Percentiles rank a stretch among this genome's conserved stretches.
phyloP scores from a whole-genome alignment of 2,888 invertebrate species.

The Nymphalis c-album region DNA sequence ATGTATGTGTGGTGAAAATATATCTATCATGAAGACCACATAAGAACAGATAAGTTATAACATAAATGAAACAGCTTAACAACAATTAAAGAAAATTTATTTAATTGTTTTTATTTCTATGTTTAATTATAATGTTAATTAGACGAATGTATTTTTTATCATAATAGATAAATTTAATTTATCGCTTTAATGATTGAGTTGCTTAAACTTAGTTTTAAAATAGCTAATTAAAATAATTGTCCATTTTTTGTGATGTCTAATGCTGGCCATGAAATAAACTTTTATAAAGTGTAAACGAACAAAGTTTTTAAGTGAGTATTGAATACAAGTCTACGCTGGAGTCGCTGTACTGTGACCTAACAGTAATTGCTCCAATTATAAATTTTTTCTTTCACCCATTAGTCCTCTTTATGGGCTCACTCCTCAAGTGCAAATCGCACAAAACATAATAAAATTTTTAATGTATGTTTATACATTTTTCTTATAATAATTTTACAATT shows the following conservation, averaged over 20 bases:
- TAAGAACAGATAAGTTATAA: too few species aligned
- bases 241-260: not conserved
- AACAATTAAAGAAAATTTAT: too few species aligned
- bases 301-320: constrained; percentile 7
- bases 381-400: constrained; percentile 58
- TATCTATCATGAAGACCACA: not conserved
- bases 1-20: not conserved
- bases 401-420: constrained; percentile 59
- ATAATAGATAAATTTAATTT: too few species aligned
- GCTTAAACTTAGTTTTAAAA: not conserved
- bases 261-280: not conserved
- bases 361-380: constrained; percentile 57
- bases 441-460: constrained; percentile 31
- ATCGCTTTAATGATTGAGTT: too few species aligned
- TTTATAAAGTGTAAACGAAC: constrained; percentile 10
- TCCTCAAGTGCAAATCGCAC: constrained; percentile 47
- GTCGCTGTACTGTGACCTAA: constrained; percentile 61
- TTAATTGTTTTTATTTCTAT: not conserved
- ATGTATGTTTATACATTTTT: constrained; percentile 6
- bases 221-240: not conserved
- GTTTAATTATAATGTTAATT: not conserved
- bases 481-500: constrained; percentile 3
- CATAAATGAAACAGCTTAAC: too few species aligned
- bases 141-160: not conserved
- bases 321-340: constrained; percentile 38